These are phyloP conservation scores for Amphipoea lucens DNA, from an alignment of 2,888 invertebrate genomes.

Conservation along the genomic window DNA sequence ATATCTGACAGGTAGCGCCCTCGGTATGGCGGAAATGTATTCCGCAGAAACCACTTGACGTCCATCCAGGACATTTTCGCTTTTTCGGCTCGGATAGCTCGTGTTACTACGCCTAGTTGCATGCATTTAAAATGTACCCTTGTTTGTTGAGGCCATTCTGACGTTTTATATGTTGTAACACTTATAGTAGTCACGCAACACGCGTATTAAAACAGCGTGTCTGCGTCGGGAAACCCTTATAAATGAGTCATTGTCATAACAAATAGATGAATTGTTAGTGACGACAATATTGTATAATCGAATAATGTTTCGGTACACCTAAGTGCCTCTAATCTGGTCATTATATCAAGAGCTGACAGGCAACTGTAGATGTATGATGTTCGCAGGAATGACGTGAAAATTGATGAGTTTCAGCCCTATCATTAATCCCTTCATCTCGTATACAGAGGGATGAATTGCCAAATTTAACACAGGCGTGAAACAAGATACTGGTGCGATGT, in stretches of 20 bases:
- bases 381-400: constrained; percentile 43
- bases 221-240: constrained; percentile 51
- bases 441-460: constrained; percentile 51
- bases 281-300: constrained; percentile 37
- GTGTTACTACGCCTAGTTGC: constrained; percentile 6
- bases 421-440: constrained; percentile 52
- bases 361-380: constrained; percentile 19
- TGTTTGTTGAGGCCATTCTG: constrained; percentile 20
- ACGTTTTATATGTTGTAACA: constrained; percentile 46
- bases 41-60: constrained; percentile 65
- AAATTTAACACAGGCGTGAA: constrained; percentile 40
- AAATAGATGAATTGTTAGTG: constrained; percentile 49
- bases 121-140: constrained; percentile 41
- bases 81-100: constrained; percentile 18
- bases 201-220: constrained; percentile 48
- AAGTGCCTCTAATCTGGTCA: constrained; percentile 20
- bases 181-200: constrained; percentile 58
- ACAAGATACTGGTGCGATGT: constrained; percentile 8
- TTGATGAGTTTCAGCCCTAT: constrained; percentile 59
- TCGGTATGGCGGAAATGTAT: constrained; percentile 69
- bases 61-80: constrained; percentile 35
- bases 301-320: constrained; percentile 9
- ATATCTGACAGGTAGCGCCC: constrained; percentile 81
- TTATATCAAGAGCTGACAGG: constrained; percentile 37
- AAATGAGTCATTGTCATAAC: constrained; percentile 54